Evolutionary conservation across 2,113 vertebrate species (phyloP).

Genomic region (Etia nguti): DNA sequence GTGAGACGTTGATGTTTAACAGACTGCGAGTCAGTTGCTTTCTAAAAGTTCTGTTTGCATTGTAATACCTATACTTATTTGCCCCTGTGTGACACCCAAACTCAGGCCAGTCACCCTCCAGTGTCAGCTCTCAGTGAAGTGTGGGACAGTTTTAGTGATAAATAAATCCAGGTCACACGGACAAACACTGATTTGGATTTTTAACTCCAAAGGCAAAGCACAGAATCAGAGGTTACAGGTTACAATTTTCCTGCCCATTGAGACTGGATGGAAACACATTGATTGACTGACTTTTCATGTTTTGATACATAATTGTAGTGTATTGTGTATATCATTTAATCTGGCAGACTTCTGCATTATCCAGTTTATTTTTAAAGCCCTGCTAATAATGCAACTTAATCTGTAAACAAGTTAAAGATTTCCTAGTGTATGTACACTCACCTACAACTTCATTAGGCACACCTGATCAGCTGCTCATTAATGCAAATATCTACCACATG

Average conservation of each 20-base stretch:
- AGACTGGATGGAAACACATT: not conserved
- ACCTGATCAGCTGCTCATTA: not conserved
- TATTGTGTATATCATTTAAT: not conserved
- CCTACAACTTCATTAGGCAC: not conserved
- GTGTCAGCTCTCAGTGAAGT: not conserved
- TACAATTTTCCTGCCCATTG: not conserved
- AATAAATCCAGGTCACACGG: not conserved
- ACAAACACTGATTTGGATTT: not conserved
- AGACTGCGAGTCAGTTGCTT: accelerated
- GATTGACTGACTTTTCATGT: not conserved
- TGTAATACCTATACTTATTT: not conserved
- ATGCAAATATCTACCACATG: not conserved
- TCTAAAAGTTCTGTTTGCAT: accelerated
- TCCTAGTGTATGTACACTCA: not conserved
- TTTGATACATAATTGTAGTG: not conserved
- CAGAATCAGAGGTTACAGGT: not conserved
- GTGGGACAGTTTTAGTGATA: not conserved
- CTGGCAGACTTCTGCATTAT: not conserved
- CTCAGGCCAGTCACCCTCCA: not conserved
- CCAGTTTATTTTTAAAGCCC: not conserved
- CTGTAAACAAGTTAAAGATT: not conserved
- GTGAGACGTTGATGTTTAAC: accelerated
- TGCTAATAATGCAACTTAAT: not conserved
- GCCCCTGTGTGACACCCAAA: not conserved
- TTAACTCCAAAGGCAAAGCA: not conserved